Conservation (phyloP, 2,113 vertebrate genomes). For the Fulica atra region DNA sequence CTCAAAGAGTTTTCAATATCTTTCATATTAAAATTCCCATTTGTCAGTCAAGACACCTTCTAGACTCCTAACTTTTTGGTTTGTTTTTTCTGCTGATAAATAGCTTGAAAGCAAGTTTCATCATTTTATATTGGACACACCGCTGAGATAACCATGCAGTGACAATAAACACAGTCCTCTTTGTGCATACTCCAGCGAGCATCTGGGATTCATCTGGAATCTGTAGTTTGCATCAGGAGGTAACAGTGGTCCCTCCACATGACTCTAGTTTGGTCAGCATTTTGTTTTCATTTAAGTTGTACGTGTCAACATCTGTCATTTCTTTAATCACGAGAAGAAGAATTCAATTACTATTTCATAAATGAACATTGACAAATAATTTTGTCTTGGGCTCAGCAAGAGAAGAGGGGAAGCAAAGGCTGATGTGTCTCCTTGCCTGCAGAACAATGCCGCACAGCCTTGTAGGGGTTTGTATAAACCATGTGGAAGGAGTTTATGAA, state of each 20-base stretch:
- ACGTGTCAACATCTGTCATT: slow-evolving; percentile 50
- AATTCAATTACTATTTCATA: slow-evolving; percentile 60
- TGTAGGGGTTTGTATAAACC: neutral
- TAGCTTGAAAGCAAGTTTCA: slow-evolving; percentile 46
- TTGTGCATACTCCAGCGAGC: slow-evolving; percentile 16
- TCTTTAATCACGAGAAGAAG: slow-evolving; percentile 48
- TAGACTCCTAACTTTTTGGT: neutral
- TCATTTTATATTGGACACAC: slow-evolving; percentile 44
- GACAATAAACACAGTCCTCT: slow-evolving; percentile 58
- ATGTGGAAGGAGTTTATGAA: slow-evolving; percentile 9
- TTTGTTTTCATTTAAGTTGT: slow-evolving; percentile 57
- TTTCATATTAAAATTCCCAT: slow-evolving; percentile 32
- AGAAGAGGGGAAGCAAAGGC: neutral
- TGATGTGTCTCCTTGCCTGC: neutral
- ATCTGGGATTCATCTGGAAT: slow-evolving; percentile 71
- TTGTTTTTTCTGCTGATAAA: slow-evolving; percentile 26
- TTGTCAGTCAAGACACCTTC: slow-evolving; percentile 41
- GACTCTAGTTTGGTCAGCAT: slow-evolving; percentile 28
- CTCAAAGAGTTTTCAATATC: slow-evolving; percentile 24
- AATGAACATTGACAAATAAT: slow-evolving; percentile 38
- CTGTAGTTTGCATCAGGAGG: slow-evolving; percentile 55
- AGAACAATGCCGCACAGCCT: neutral
- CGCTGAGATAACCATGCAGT: slow-evolving; percentile 36
- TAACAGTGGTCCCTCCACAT: slow-evolving; percentile 37
- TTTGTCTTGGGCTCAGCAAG: neutral